Evolutionary conservation across 2,113 vertebrate genomes (phyloP).

Genomic region (Stigmatopora argus): DNA sequence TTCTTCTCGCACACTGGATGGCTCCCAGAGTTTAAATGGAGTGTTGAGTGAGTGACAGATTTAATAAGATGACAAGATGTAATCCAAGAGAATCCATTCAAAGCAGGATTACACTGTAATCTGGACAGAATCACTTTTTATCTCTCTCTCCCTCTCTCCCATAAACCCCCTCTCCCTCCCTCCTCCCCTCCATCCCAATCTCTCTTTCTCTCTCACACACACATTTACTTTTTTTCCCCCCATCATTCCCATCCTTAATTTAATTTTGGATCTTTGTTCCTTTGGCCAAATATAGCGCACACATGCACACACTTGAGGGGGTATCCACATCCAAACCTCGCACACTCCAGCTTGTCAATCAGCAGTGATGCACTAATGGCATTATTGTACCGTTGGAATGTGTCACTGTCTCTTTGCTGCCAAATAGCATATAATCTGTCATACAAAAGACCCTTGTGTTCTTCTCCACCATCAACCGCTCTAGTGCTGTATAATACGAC

Average conservation of each 20-base stretch:
- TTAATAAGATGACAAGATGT: slow-evolving; percentile 13
- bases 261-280: slow-evolving; percentile 7
- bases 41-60: slow-evolving; percentile 12
- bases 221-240: slow-evolving; percentile 5
- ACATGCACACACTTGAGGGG: slow-evolving; percentile 3
- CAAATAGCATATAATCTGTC: slow-evolving; percentile 3
- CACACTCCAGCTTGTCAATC: slow-evolving; percentile 33
- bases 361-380: slow-evolving; percentile 35
- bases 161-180: background rate
- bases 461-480: slow-evolving; percentile 2
- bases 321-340: background rate
- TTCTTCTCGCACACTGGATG: background rate
- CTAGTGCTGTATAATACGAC: background rate
- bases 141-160: background rate
- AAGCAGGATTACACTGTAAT: slow-evolving; percentile 12
- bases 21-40: background rate
- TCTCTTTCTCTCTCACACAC: background rate
- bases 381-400: slow-evolving; percentile 22
- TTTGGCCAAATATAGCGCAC: background rate
- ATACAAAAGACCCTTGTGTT: background rate
- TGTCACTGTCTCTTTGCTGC: slow-evolving; percentile 14
- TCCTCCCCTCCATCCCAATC: background rate
- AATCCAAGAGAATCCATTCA: slow-evolving; percentile 15
- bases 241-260: slow-evolving; percentile 1
- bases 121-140: slow-evolving; percentile 5